Conservation (phyloP, 2,888 invertebrate species). For the Latheticus oryzae region DNA sequence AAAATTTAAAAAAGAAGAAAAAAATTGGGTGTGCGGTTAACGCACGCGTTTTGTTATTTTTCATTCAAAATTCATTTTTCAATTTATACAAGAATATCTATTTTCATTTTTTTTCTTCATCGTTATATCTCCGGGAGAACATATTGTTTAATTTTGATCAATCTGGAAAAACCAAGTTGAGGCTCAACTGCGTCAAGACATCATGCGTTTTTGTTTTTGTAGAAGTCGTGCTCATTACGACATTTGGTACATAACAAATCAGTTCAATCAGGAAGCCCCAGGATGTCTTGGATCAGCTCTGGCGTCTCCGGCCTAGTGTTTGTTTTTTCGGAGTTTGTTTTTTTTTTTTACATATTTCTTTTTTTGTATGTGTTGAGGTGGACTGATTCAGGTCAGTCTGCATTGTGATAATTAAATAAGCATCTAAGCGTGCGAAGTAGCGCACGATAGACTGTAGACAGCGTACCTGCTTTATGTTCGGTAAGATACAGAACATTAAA, state of each 20-base stretch:
- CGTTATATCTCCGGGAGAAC: conserved; percentile 19
- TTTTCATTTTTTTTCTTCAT: conserved; percentile 26
- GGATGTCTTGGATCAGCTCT: conserved; percentile 40
- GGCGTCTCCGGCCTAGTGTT: conserved; percentile 58
- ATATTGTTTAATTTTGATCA: conserved; percentile 13
- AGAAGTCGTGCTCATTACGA: conserved; percentile 14
- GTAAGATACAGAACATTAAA: conserved; percentile 58
- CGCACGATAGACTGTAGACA: conserved; percentile 61
- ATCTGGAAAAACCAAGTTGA: conserved; percentile 16
- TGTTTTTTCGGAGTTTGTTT: conserved; percentile 38
- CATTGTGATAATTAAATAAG: conserved; percentile 61
- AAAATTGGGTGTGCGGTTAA: conserved; percentile 16
- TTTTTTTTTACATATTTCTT: conserved; percentile 58
- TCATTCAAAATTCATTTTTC: conserved; percentile 42
- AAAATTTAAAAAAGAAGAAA: conserved; percentile 29
- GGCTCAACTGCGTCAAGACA: conserved; percentile 33
- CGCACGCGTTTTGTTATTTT: conserved; percentile 28
- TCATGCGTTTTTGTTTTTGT: conserved; percentile 11
- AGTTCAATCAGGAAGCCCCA: conserved; percentile 17
- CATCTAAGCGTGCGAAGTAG: conserved; percentile 58
- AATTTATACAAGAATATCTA: conserved; percentile 16
- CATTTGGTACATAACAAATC: conserved; percentile 31
- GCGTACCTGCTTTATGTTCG: conserved; percentile 62
- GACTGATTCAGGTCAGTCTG: conserved; percentile 56
- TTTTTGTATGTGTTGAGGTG: conserved; percentile 62